These are phyloP conservation scores for Falco berigora DNA, from an alignment of 2,797 vertebrate species.

Conservation along the genomic window DNA sequence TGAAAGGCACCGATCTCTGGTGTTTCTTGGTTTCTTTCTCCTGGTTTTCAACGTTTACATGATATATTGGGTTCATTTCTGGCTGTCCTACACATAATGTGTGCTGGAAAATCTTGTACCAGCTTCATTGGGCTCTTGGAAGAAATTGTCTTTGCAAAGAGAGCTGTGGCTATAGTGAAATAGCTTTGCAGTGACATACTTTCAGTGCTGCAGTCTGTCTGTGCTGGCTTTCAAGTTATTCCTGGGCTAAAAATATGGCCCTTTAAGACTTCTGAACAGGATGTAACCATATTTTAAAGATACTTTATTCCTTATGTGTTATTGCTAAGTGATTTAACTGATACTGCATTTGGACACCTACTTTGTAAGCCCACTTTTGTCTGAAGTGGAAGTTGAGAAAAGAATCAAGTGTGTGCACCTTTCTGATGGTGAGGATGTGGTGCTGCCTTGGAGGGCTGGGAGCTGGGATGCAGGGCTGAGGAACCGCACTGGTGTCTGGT, in stretches of 20 bases:
- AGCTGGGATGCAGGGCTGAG: background rate
- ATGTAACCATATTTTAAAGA: background rate
- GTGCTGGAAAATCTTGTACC: background rate
- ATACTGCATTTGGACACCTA: background rate
- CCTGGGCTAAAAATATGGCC: background rate
- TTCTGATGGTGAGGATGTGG: background rate
- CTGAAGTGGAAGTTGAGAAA: background rate
- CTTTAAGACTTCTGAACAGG: slow-evolving; percentile 10
- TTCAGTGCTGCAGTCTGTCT: background rate
- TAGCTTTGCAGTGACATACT: background rate
- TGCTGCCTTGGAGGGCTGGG: background rate
- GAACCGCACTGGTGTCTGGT: background rate
- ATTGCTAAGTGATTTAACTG: background rate
- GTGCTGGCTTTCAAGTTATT: slow-evolving; percentile 1
- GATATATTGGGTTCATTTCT: background rate
- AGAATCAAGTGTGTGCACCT: background rate
- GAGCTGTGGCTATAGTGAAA: background rate
- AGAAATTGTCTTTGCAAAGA: background rate
- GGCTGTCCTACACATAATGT: background rate
- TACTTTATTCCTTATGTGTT: background rate
- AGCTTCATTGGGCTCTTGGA: background rate
- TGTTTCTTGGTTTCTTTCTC: background rate
- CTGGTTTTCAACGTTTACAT: background rate
- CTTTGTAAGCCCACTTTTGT: background rate
- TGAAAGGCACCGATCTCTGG: background rate